Percentiles rank a stretch among this genome's conserved stretches.
Evolutionary conservation across 2,113 vertebrate species (phyloP).

Genomic region (Micromys minutus): DNA sequence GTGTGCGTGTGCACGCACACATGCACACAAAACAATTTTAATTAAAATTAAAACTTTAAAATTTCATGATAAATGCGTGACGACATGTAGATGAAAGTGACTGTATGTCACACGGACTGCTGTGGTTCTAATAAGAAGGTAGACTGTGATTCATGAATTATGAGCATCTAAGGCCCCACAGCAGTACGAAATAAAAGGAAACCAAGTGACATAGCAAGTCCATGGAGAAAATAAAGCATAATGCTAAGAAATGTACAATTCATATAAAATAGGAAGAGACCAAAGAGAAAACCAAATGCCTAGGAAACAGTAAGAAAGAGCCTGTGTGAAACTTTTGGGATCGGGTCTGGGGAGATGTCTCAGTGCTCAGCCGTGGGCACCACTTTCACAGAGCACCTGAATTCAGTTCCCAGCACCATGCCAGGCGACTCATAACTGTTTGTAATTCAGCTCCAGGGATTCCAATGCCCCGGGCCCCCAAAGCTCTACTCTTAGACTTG

Average conservation of each 20-base stretch:
- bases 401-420: not conserved
- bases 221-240: not conserved
- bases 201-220: not conserved
- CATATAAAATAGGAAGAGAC: not conserved
- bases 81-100: not conserved
- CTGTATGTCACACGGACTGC: not conserved
- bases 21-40: not conserved
- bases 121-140: not conserved
- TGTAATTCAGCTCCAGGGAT: not conserved
- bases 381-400: not conserved
- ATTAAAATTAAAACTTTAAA: not conserved
- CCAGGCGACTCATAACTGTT: not conserved
- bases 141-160: not conserved
- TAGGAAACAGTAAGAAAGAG: not conserved
- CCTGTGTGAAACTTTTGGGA: not conserved
- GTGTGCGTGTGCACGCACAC: too few relatives aligned
- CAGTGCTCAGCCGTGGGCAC: too few relatives aligned
- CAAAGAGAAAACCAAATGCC: not conserved
- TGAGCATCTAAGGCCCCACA: not conserved
- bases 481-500: not conserved
- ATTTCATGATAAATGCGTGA: not conserved
- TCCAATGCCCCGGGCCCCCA: not conserved
- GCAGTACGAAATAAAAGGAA: not conserved
- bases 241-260: not conserved
- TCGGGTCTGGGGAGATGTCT: not conserved